A percentile compares a stretch with the other conserved stretches of the same genome.
Evolutionary conservation across 2,888 invertebrate genomes (phyloP).

Genomic region (Aporophyla lueneburgensis): DNA sequence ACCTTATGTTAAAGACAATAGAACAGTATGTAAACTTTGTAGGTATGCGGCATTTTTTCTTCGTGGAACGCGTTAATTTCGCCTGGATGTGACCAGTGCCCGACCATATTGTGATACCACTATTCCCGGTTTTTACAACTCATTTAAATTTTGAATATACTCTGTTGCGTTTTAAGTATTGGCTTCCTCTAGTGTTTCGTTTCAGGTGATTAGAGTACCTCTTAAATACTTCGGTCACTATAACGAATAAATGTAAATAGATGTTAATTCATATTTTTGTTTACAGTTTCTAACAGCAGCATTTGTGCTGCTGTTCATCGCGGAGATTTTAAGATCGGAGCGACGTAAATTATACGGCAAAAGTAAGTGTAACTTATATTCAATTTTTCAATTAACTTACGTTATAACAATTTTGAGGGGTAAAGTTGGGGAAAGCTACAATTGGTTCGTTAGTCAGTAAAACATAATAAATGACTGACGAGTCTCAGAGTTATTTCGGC

Average conservation of each 20-base stretch:
- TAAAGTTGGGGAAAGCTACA: no score
- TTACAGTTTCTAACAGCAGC: constrained; percentile 17
- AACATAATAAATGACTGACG: no score
- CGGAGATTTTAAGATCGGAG: background rate
- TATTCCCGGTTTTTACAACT: constrained; percentile 45
- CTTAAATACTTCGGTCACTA: no score
- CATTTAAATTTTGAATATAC: constrained; percentile 31
- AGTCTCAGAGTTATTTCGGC: background rate
- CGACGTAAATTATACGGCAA: background rate
- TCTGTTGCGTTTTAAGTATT: constrained; percentile 29
- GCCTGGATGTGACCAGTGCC: constrained; percentile 36
- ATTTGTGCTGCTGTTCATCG: constrained; percentile 6
- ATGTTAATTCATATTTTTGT: background rate
- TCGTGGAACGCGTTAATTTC: constrained; percentile 39
- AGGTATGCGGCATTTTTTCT: constrained; percentile 24
- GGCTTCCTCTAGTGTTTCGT: constrained; percentile 9
- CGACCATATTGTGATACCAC: constrained; percentile 37
- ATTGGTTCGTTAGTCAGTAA: no score
- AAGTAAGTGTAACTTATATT: constrained; percentile 21
- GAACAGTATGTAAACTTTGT: constrained; percentile 20
- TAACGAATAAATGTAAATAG: background rate
- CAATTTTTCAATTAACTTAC: background rate
- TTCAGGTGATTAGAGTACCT: background rate
- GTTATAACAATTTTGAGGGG: background rate
- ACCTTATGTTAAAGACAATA: constrained; percentile 37